Base-by-base conservation (phyloP, 2,797 vertebrate species). In the Takifugu rubripes region DNA sequence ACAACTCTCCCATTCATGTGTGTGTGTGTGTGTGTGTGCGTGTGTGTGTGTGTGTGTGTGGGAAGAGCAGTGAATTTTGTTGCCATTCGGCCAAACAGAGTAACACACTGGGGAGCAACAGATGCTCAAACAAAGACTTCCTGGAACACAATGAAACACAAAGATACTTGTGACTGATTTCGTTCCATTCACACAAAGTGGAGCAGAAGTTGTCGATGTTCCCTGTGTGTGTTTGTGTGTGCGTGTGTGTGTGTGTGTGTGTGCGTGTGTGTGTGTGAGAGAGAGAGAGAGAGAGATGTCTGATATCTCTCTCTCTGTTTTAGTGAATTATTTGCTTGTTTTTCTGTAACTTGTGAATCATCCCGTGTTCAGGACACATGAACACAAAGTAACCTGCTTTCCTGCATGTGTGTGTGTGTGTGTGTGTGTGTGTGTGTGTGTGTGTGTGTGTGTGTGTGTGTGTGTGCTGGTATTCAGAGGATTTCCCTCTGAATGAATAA, bases 111-210 rank as follows among this genome's bases (percentile, higher is more conserved):
- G 68, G 72, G 75, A 81, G 77, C 81, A 84, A 87, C 87, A 88
- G 87, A 88, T 89, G 87, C 84, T 81, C 10, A 44, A 74, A 89
- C 87, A 89, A 89, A 89, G 81, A 74, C 62, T 64, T 26, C 26
- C 49, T 59, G 2, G 49, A 40, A 79, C 68, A 85, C 80, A 85
- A 86, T 76, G 72, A 77, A 31, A 5, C 75, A 36, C 52, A 61
- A 51, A 81, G 83, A 85, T 81, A 88, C 77, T 82, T 75, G 81
- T 82, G 77, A 84, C 83, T 82, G 79, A 87, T 87, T 84, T 86
- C 77, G 74, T 79, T 83, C 81, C 60, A 84, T 81, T 84, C 82
- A 85, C 77, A 77, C 73, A 86, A 74, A 81, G 72, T 79, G 71
- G 81, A 79, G 84, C 82, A 84, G 74, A 83, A 84, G 83, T 75